These are phyloP conservation scores for Rissa tridactyla DNA, from an alignment of 2,113 vertebrate genomes.

Conservation along the genomic window DNA sequence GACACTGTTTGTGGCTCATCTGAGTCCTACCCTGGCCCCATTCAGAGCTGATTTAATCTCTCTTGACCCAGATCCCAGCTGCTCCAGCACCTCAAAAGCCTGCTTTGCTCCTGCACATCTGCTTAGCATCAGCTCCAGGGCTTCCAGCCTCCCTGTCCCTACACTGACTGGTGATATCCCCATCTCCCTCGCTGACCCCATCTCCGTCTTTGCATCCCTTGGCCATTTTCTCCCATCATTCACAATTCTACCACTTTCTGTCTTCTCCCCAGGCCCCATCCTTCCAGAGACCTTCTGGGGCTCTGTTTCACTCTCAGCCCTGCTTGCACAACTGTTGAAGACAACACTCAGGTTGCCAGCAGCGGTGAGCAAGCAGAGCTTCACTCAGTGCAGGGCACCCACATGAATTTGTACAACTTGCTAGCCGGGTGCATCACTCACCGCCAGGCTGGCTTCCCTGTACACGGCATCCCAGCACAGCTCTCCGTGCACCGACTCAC, in stretches of 20 bases:
- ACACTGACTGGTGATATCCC: background rate
- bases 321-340: background rate
- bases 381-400: background rate
- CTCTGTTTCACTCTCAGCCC: background rate
- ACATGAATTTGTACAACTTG: background rate
- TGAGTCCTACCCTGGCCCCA: background rate
- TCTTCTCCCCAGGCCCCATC: background rate
- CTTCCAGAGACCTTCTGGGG: background rate
- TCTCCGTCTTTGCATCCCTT: background rate
- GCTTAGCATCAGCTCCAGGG: background rate
- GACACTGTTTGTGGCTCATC: background rate
- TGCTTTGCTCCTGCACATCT: background rate
- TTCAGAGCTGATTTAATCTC: background rate
- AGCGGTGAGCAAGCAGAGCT: background rate
- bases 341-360: background rate
- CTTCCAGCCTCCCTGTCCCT: background rate
- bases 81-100: background rate
- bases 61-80: background rate
- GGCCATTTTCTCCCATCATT: background rate
- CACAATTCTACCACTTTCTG: background rate
- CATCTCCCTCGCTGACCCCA: background rate
- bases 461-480: rapidly evolving
- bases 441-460: rapidly evolving
- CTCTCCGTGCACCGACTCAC: background rate
- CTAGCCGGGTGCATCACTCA: background rate